Percentiles rank a stretch among this genome's conserved stretches.
These are phyloP conservation scores for Rhynchopsitta pachyrhyncha DNA, from an alignment of 2,113 vertebrate genomes.

Conservation along the genomic window DNA sequence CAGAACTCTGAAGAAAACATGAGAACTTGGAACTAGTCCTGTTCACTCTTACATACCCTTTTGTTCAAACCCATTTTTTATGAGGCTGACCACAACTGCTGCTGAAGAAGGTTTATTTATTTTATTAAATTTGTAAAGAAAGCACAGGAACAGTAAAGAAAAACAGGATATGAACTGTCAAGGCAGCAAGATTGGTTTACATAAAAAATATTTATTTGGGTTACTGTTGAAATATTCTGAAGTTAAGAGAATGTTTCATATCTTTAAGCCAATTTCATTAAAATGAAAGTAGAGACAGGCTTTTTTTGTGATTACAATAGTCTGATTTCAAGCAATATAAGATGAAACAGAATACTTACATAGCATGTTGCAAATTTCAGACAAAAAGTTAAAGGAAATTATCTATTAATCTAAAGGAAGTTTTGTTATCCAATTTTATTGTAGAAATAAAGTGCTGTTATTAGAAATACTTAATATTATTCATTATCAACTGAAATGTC, in stretches of 20 bases:
- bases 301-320: background rate
- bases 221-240: background rate
- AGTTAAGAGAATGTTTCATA: background rate
- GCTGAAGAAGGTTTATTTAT: background rate
- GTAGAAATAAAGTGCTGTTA: background rate
- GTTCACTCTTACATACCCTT: background rate
- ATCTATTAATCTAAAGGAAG: background rate
- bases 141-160: background rate
- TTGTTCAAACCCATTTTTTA: background rate
- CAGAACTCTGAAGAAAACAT: background rate
- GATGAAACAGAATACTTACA: background rate
- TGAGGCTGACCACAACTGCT: background rate
- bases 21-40: background rate
- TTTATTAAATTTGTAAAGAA: background rate
- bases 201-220: background rate
- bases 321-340: background rate
- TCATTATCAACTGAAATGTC: background rate
- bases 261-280: background rate
- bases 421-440: background rate
- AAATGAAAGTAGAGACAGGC: background rate
- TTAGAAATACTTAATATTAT: background rate
- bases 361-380: background rate
- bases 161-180: background rate
- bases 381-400: background rate
- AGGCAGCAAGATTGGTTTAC: background rate